These are phyloP conservation scores for Frieseomelitta varia DNA, from an alignment of 1,140 invertebrate species.

Conservation along the genomic window DNA sequence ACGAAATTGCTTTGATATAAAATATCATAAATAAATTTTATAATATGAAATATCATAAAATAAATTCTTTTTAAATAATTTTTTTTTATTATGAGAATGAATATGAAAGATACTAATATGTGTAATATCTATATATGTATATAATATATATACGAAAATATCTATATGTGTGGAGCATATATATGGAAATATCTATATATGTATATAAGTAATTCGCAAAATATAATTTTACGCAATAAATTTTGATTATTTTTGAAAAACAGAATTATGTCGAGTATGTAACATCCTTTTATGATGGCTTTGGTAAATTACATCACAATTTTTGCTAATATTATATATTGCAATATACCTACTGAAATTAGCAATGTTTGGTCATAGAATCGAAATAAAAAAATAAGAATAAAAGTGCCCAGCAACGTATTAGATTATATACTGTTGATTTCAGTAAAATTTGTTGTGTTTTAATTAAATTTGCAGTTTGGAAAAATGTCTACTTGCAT, in stretches of 20 bases:
- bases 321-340: not conserved
- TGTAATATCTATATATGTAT: too few relatives aligned
- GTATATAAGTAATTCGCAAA: not conserved
- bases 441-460: conserved; percentile 9
- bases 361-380: not conserved
- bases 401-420: conserved; percentile 30
- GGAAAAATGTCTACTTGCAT: not conserved
- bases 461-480: conserved; percentile 45
- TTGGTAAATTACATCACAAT: not conserved
- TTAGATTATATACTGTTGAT: not conserved
- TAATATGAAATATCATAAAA: too few relatives aligned
- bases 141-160: too few relatives aligned
- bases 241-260: not conserved
- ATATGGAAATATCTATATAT: too few relatives aligned
- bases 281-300: not conserved
- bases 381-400: conserved; percentile 17
- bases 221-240: not conserved
- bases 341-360: not conserved
- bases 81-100: too few relatives aligned
- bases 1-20: not conserved
- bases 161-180: too few relatives aligned
- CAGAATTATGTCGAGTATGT: not conserved
- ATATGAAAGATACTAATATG: too few relatives aligned
- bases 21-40: too few relatives aligned
- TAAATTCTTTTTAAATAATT: not conserved